Evolutionary conservation across 1,140 invertebrate genomes (phyloP).

Genomic region (Dysdera silvatica): DNA sequence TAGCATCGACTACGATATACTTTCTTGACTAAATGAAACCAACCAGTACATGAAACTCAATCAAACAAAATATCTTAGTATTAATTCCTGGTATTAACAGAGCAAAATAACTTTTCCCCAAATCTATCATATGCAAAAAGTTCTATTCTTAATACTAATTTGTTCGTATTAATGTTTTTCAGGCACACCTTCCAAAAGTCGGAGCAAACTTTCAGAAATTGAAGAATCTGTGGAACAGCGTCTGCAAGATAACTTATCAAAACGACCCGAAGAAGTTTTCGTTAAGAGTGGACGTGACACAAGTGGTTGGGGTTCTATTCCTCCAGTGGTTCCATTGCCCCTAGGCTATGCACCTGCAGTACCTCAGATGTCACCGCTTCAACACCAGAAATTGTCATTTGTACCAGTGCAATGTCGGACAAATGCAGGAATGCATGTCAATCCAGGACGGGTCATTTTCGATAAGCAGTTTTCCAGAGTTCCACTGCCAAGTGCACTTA

Average conservation of each 20-base stretch:
- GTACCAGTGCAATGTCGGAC: slow-evolving; percentile 22
- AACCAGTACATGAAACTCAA: too few relatives aligned
- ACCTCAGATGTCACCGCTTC: slow-evolving; percentile 12
- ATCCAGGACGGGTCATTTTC: slow-evolving; percentile 23
- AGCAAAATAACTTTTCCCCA: too few relatives aligned
- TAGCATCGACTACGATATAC: too few relatives aligned
- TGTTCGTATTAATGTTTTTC: neutral
- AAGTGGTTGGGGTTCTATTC: too few relatives aligned
- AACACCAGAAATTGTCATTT: slow-evolving; percentile 22
- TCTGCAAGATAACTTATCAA: slow-evolving; percentile 7
- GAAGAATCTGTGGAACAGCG: slow-evolving; percentile 4
- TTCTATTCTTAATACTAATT: neutral
- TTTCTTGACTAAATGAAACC: too few relatives aligned
- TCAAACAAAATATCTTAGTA: too few relatives aligned
- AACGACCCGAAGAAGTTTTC: slow-evolving; percentile 16
- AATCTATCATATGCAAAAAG: too few relatives aligned
- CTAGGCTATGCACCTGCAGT: slow-evolving; percentile 12
- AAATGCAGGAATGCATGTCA: slow-evolving; percentile 14
- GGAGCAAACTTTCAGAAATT: slow-evolving; percentile 5
- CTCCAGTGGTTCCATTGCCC: slow-evolving; percentile 18
- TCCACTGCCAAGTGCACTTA: slow-evolving; percentile 29
- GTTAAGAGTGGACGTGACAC: slow-evolving; percentile 14
- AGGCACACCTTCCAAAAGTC: slow-evolving; percentile 8
- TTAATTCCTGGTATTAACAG: too few relatives aligned
- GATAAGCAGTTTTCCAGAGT: slow-evolving; percentile 25